Evolutionary conservation across 2,797 vertebrate species (phyloP).

Genomic region (Sebastes hubbsi): DNA sequence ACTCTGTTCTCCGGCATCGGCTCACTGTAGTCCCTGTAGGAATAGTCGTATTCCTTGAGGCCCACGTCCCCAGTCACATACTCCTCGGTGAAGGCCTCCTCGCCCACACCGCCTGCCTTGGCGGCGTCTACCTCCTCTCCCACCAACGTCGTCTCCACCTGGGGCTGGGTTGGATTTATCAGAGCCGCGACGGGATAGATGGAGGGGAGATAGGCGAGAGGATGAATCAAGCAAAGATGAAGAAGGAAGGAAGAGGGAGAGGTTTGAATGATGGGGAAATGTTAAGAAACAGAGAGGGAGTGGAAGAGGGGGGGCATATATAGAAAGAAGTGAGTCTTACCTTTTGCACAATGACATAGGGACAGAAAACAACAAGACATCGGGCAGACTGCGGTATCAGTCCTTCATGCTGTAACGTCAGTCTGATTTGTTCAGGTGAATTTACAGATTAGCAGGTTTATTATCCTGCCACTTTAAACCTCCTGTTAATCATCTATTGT

Average conservation of each 20-base stretch:
- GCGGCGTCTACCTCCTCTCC: slow-evolving; percentile 74
- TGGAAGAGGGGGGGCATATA: slow-evolving; percentile 59
- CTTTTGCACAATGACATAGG: slow-evolving; percentile 69
- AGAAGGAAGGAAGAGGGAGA: not conserved
- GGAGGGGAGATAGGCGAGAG: slow-evolving; percentile 7
- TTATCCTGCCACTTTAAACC: slow-evolving; percentile 10
- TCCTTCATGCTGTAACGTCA: not conserved
- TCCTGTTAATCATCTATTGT: slow-evolving; percentile 17
- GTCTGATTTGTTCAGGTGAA: slow-evolving; percentile 2
- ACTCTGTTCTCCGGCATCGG: slow-evolving; percentile 77
- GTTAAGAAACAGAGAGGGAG: slow-evolving; percentile 16
- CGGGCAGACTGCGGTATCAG: slow-evolving; percentile 25
- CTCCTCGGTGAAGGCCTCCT: slow-evolving; percentile 85
- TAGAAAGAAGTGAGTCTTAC: slow-evolving; percentile 81
- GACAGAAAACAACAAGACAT: slow-evolving; percentile 54
- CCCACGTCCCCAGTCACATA: slow-evolving; percentile 83
- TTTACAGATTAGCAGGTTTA: not conserved
- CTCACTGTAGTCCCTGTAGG: slow-evolving; percentile 89
- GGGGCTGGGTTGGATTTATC: slow-evolving; percentile 54
- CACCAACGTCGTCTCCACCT: slow-evolving; percentile 74
- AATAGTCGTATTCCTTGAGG: slow-evolving; percentile 89
- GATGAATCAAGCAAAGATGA: slow-evolving; percentile 6
- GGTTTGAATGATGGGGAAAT: not conserved
- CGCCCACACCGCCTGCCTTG: slow-evolving; percentile 71
- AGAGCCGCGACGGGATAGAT: slow-evolving; percentile 37